phyloP scores from a whole-genome alignment of 2,888 invertebrate species.

The Ichneumoninae sp. region DNA sequence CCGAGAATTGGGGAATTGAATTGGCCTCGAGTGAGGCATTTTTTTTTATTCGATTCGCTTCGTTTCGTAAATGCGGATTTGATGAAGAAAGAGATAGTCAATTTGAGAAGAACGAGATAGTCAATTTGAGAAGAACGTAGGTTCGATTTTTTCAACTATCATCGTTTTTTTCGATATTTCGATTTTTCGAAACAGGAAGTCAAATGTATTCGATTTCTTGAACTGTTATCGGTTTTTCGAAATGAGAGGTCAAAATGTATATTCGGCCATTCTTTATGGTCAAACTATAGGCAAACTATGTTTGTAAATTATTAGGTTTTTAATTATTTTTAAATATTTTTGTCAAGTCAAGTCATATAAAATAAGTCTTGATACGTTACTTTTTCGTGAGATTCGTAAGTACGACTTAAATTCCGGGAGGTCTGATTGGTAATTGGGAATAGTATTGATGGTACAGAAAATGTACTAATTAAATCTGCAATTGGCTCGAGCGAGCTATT shows the following conservation, averaged over 20 bases:
- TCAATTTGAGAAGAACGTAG: not conserved
- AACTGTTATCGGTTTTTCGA: not conserved
- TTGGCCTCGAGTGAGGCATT: not conserved
- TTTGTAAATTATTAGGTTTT: no score
- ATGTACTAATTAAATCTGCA: not conserved
- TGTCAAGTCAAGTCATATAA: not conserved
- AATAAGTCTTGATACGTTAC: not conserved
- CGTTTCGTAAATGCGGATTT: not conserved
- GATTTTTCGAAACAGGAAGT: no score
- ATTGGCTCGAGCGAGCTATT: not conserved
- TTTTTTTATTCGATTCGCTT: not conserved
- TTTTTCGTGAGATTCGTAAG: not conserved
- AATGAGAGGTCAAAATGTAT: no score
- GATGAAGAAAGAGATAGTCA: not conserved
- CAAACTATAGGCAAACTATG: no score
- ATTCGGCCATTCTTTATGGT: no score
- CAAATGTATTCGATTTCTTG: not conserved
- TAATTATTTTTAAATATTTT: not conserved
- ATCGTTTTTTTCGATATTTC: no score
- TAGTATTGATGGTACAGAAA: not conserved
- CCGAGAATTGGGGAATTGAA: not conserved
- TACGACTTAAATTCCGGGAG: not conserved
- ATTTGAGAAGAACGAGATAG: not conserved
- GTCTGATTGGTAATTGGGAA: not conserved
- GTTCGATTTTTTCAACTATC: no score